These are phyloP conservation scores for Lycaena phlaeas DNA, from an alignment of 2,888 invertebrate genomes.

Conservation along the genomic window DNA sequence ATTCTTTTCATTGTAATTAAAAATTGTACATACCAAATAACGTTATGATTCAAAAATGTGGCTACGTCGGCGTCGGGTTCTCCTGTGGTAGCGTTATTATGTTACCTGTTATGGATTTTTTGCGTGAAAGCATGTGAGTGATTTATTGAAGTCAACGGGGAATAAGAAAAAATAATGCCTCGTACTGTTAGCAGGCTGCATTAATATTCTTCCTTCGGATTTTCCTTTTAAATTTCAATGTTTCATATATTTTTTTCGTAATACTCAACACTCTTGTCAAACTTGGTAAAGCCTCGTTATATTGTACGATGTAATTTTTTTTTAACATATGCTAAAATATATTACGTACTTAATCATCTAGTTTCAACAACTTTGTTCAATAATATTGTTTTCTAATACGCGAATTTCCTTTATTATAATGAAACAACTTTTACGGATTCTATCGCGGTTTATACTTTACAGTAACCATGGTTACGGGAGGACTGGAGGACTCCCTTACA, in stretches of 20 bases:
- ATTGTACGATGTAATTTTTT: too few species aligned
- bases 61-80: constrained; percentile 8
- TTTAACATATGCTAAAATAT: too few species aligned
- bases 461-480: too few species aligned
- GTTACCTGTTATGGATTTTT: constrained; percentile 39
- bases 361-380: too few species aligned
- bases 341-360: too few species aligned
- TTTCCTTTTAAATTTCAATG: constrained; percentile 25
- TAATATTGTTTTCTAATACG: too few species aligned
- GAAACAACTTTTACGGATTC: too few species aligned
- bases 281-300: too few species aligned
- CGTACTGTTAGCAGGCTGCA: constrained; percentile 49
- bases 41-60: constrained; percentile 10
- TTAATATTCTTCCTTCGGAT: constrained; percentile 42
- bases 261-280: too few species aligned
- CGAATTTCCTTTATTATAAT: too few species aligned
- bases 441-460: too few species aligned
- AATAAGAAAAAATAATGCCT: constrained; percentile 46
- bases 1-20: constrained; percentile 12
- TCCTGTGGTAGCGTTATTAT: constrained; percentile 21
- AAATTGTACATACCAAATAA: constrained; percentile 16
- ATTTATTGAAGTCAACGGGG: constrained; percentile 58
- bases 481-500: too few species aligned
- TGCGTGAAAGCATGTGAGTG: constrained; percentile 56
- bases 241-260: not conserved